A percentile compares a stretch with the other conserved stretches of the same genome.
phyloP scores from a whole-genome alignment of 2,113 vertebrate genomes.

The Pithys albifrons region DNA sequence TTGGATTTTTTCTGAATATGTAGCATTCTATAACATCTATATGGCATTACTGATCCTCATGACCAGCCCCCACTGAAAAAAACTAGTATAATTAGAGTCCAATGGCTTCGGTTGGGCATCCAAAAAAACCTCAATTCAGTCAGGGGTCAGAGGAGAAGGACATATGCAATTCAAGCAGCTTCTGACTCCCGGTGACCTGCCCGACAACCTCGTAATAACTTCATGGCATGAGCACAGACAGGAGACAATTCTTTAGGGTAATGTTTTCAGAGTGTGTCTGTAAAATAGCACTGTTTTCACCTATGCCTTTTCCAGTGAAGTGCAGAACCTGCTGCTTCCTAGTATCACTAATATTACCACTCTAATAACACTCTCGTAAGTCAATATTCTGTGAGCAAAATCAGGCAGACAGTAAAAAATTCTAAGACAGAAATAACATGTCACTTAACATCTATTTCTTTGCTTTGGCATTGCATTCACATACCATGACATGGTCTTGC shows the following conservation, averaged over 20 bases:
- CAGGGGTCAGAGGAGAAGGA: background rate
- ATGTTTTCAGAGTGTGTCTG: fast-evolving
- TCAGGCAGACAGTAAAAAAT: background rate
- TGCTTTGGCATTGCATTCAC: background rate
- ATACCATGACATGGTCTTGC: background rate
- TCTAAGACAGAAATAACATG: background rate
- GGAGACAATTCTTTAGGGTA: background rate
- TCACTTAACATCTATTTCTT: background rate
- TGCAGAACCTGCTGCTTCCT: background rate
- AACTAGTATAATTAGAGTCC: background rate
- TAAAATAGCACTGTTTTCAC: background rate
- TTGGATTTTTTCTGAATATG: background rate
- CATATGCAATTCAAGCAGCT: background rate
- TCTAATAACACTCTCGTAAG: background rate
- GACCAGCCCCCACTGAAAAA: background rate
- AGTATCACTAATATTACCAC: background rate
- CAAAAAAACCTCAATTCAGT: background rate
- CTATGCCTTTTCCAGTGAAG: background rate
- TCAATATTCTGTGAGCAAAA: background rate
- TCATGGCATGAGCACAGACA: background rate
- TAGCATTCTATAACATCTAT: background rate
- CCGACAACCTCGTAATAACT: background rate
- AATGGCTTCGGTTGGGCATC: background rate
- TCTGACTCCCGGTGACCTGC: background rate
- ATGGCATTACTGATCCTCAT: background rate